A percentile compares a stretch with the other conserved stretches of the same genome.
phyloP scores from a whole-genome alignment of 2,888 invertebrate genomes.

The Ormyrus labotus region DNA sequence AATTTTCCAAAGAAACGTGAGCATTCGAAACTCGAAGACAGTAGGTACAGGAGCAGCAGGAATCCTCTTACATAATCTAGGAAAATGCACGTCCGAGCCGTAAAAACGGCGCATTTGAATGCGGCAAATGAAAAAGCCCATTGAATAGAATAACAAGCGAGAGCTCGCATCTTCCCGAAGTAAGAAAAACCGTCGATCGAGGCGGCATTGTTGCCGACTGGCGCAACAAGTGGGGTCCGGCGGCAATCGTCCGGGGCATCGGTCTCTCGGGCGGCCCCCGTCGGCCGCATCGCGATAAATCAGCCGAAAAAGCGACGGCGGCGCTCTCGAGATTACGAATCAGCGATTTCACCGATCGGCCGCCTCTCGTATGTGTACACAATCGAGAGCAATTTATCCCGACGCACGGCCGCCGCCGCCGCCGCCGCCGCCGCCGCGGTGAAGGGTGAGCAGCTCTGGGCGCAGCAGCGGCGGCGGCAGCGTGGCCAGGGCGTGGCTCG shows the following conservation, averaged over 20 bases:
- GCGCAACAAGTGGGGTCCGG: conserved; percentile 24
- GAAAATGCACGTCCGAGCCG: no score
- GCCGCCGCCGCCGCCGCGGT: conserved; percentile 10
- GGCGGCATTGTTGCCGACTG: conserved; percentile 7
- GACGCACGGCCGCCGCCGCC: not conserved
- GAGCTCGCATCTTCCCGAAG: no score
- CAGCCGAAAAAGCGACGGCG: conserved; percentile 17
- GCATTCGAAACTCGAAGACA: no score
- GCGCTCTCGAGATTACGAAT: conserved; percentile 23
- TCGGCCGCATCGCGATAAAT: conserved; percentile 47
- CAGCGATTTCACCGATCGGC: conserved; percentile 45
- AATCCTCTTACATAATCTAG: no score
- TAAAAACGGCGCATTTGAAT: no score
- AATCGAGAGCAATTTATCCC: conserved; percentile 45
- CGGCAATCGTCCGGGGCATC: not conserved
- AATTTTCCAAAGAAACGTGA: no score
- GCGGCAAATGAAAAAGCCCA: no score
- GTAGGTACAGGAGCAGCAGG: no score
- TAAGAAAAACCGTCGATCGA: no score
- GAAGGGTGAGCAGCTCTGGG: conserved; percentile 41
- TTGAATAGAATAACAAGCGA: no score
- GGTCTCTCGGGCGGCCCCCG: not conserved
- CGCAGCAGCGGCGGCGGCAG: not conserved
- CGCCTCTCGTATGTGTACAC: conserved; percentile 1
- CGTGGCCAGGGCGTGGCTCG: conserved; percentile 69